Percentiles rank a stretch among this genome's conserved stretches.
Conservation (phyloP, 1,140 invertebrate genomes). For the Pseudachorutes palmiensis region DNA sequence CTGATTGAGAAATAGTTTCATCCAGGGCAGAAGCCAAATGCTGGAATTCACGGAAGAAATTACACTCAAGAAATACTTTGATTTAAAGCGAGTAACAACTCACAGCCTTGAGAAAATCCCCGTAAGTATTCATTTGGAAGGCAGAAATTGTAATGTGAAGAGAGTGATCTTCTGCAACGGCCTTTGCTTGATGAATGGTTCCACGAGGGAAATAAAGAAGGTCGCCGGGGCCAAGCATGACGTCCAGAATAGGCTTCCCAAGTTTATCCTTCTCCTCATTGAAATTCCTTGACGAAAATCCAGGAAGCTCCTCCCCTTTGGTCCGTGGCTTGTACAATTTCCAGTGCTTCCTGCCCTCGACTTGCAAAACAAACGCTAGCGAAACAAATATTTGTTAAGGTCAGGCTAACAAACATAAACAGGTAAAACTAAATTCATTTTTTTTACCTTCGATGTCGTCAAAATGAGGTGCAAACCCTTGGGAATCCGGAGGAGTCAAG, state of each 20-base stretch:
- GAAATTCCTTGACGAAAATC: conserved; percentile 76
- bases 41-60: conserved; percentile 18
- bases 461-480: conserved; percentile 97
- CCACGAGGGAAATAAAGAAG: conserved; percentile 70
- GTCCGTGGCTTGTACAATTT: conserved; percentile 68
- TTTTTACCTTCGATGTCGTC: conserved; percentile 99
- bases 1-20: conserved; percentile 58
- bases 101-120: conserved; percentile 72
- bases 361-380: conserved; percentile 92
- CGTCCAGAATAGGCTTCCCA: conserved; percentile 71
- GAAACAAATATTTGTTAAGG: too few relatives aligned
- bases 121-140: conserved; percentile 84
- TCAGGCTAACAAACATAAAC: too few relatives aligned
- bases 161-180: conserved; percentile 67
- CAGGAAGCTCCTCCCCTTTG: conserved; percentile 58
- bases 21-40: conserved; percentile 56
- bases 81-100: neutral
- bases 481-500: conserved; percentile 85
- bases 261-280: conserved; percentile 57
- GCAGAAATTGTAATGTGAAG: conserved; percentile 86
- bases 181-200: conserved; percentile 81
- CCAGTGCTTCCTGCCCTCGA: conserved; percentile 94
- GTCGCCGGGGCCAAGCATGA: conserved; percentile 74
- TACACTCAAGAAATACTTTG: neutral
- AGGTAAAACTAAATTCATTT: too few relatives aligned